Percentiles rank a stretch among this genome's conserved stretches.
Conservation (phyloP, 92 coral and sea anemone genomes). For the Palythoa grandis region DNA sequence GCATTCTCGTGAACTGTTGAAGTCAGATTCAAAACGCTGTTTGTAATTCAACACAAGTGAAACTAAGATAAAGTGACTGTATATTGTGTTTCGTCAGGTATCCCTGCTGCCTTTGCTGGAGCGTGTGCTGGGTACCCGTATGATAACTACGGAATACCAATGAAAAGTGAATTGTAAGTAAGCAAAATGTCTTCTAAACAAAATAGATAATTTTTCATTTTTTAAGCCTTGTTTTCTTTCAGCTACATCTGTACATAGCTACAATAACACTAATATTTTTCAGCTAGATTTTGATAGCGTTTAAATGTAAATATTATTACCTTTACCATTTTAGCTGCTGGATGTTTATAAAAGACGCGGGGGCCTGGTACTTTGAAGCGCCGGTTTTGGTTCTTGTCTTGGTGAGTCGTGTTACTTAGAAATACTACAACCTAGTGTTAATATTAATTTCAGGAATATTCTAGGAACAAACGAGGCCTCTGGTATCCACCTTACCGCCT, state of each 20-base stretch:
- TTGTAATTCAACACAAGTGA: neutral
- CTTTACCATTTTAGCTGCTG: conserved; percentile 63
- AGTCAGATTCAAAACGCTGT: neutral
- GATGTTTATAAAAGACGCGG: conserved; percentile 74
- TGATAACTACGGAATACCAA: conserved; percentile 76
- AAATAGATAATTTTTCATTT: too few relatives aligned
- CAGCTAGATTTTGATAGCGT: neutral
- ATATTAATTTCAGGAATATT: too few relatives aligned
- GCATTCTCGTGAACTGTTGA: neutral
- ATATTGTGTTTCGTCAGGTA: conserved; percentile 49
- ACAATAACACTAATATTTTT: neutral
- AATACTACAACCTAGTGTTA: too few relatives aligned
- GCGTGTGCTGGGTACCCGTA: conserved; percentile 85
- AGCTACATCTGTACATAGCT: neutral
- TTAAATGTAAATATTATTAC: neutral
- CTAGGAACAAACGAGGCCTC: neutral
- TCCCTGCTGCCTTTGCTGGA: conserved; percentile 85
- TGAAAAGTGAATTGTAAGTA: conserved; percentile 81
- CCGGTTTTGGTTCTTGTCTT: conserved; percentile 74
- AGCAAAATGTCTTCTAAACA: neutral
- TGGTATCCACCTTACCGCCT: neutral
- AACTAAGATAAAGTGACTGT: neutral
- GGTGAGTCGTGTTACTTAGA: conserved; percentile 54
- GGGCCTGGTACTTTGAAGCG: conserved; percentile 80
- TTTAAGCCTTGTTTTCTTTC: too few relatives aligned